These are phyloP conservation scores for Trachops cirrhosus DNA, from an alignment of 2,797 vertebrate genomes.

Conservation along the genomic window DNA sequence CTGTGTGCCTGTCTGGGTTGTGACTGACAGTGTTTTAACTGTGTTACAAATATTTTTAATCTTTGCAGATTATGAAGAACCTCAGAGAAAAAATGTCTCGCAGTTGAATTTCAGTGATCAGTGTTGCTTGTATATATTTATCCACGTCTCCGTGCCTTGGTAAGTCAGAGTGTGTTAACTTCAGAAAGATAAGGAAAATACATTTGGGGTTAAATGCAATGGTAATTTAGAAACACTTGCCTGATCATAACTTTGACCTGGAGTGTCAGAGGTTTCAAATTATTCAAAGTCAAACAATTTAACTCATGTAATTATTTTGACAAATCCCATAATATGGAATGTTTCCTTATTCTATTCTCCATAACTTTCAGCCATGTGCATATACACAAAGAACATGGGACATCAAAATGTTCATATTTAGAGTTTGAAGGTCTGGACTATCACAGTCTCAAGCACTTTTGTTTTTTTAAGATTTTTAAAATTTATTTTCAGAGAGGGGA, in stretches of 20 bases:
- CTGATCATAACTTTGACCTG: background rate
- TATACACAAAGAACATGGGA: background rate
- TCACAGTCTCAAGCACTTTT: background rate
- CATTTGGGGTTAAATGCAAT: background rate
- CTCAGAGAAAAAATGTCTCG: background rate
- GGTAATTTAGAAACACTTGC: background rate
- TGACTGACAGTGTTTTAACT: background rate
- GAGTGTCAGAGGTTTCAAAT: background rate
- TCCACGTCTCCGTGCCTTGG: background rate
- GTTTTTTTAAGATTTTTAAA: no score
- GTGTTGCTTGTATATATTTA: constrained; percentile 10
- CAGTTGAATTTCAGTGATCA: background rate
- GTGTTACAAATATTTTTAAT: background rate
- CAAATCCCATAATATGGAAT: background rate
- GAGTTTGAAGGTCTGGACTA: constrained; percentile 9
- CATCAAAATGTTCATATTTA: constrained; percentile 56
- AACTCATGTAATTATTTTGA: background rate
- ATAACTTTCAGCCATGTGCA: background rate
- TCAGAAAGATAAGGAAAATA: background rate
- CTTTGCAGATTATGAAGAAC: background rate
- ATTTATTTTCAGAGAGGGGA: no score
- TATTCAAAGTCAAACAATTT: constrained; percentile 35
- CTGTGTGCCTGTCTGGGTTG: background rate
- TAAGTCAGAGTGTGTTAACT: background rate
- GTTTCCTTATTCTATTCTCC: background rate